Conservation (phyloP, 2,888 invertebrate species). For the Pristionchus arcanus region DNA sequence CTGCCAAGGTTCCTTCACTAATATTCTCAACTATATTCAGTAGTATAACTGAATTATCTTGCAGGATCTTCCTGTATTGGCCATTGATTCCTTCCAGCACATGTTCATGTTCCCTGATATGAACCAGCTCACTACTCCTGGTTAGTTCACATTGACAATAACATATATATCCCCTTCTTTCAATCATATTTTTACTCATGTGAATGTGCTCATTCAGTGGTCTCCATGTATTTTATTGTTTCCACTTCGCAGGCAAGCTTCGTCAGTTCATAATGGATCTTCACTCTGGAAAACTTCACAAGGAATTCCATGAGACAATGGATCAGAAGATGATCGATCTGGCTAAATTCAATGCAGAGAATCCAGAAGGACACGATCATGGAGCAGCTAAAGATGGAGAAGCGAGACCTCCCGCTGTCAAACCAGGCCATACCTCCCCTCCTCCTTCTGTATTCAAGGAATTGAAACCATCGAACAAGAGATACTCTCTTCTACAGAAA, state of each 20-base stretch:
- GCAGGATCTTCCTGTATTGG: conserved; percentile 92
- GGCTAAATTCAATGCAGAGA: conserved; percentile 72
- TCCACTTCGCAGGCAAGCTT: conserved; percentile 28
- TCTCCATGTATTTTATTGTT: not conserved
- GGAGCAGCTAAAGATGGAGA: conserved; percentile 56
- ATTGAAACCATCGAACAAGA: conserved; percentile 94
- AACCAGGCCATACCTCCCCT: conserved; percentile 87
- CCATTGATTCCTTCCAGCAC: conserved; percentile 98
- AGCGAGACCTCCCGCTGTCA: conserved; percentile 82
- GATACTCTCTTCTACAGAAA: conserved; percentile 90
- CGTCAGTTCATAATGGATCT: conserved; percentile 88
- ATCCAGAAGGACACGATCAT: conserved; percentile 58
- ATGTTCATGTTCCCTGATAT: conserved; percentile 97
- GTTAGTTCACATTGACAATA: conserved; percentile 59
- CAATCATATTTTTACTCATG: not conserved
- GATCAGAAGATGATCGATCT: conserved; percentile 83
- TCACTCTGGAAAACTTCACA: conserved; percentile 95
- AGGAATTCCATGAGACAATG: conserved; percentile 97
- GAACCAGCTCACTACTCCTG: conserved; percentile 81
- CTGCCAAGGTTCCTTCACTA: conserved; percentile 81
- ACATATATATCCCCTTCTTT: not conserved
- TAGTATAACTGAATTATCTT: not conserved
- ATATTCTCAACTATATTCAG: not conserved
- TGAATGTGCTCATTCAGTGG: not conserved
- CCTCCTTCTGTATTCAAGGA: conserved; percentile 89